phyloP scores from a whole-genome alignment of 2,888 invertebrate genomes.

The Sphaerophoria rueppellii region DNA sequence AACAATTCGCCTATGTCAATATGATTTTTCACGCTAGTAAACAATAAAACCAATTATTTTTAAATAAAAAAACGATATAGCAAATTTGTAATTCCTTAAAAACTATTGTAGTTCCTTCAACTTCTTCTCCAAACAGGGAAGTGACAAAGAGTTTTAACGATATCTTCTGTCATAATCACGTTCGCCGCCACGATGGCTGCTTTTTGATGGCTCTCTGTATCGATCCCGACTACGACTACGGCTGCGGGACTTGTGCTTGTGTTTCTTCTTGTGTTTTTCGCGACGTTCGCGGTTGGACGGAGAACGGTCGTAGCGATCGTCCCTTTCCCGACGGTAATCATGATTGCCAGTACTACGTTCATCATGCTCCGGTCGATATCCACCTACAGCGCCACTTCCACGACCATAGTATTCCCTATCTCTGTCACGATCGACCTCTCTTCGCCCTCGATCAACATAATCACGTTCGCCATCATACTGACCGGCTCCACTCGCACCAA shows the following conservation, averaged over 20 bases:
- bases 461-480: conserved; percentile 76
- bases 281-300: conserved; percentile 76
- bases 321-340: conserved; percentile 69
- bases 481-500: conserved; percentile 38
- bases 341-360: conserved; percentile 75
- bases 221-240: conserved; percentile 78
- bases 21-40: conserved; percentile 52
- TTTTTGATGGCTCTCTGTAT: conserved; percentile 52
- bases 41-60: conserved; percentile 10
- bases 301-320: conserved; percentile 76
- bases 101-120: conserved; percentile 43
- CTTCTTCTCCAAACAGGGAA: conserved; percentile 25
- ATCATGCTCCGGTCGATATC: conserved; percentile 79
- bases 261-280: conserved; percentile 80
- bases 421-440: conserved; percentile 73
- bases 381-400: conserved; percentile 72
- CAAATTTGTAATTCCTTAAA: conserved; percentile 52
- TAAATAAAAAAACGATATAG: conserved; percentile 35
- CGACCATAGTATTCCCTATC: conserved; percentile 74
- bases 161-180: conserved; percentile 57
- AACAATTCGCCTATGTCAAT: conserved; percentile 63
- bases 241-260: conserved; percentile 79
- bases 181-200: conserved; percentile 47
- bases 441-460: conserved; percentile 80
- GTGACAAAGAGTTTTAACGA: conserved; percentile 48